phyloP scores from a whole-genome alignment of 2,888 invertebrate genomes.

The Orthonevra nobilis region DNA sequence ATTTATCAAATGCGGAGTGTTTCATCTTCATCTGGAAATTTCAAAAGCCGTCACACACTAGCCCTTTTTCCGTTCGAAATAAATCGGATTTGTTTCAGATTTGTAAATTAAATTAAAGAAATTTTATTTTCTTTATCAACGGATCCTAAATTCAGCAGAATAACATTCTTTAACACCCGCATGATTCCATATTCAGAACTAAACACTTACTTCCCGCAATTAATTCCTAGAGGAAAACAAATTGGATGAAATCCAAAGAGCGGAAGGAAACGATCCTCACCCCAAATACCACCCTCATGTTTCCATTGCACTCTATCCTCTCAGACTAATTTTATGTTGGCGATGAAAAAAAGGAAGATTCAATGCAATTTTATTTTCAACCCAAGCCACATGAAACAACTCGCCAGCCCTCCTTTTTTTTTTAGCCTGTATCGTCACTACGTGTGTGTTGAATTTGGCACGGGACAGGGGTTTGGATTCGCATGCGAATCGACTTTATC shows the following conservation, averaged over 20 bases:
- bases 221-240: slow-evolving; percentile 18
- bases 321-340: slow-evolving; percentile 25
- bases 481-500: slow-evolving; percentile 33
- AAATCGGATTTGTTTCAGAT: too few relatives aligned
- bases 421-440: not conserved
- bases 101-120: too few relatives aligned
- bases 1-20: too few relatives aligned
- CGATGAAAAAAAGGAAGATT: slow-evolving; percentile 9
- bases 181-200: not conserved
- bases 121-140: too few relatives aligned
- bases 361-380: slow-evolving; percentile 24
- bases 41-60: too few relatives aligned
- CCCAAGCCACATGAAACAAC: not conserved
- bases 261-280: not conserved
- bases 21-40: too few relatives aligned
- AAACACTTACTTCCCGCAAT: slow-evolving; percentile 15
- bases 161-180: too few relatives aligned
- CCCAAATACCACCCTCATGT: not conserved
- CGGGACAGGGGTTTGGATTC: slow-evolving; percentile 12
- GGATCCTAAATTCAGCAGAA: too few relatives aligned
- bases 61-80: too few relatives aligned
- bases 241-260: slow-evolving; percentile 47
- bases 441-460: not conserved
- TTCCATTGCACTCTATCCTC: not conserved
- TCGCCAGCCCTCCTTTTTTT: not conserved